Evolutionary conservation across 2,113 vertebrate species (phyloP), one percentile per base, ranked within the genome.

Genomic region (Notiomystis cincta): DNA sequence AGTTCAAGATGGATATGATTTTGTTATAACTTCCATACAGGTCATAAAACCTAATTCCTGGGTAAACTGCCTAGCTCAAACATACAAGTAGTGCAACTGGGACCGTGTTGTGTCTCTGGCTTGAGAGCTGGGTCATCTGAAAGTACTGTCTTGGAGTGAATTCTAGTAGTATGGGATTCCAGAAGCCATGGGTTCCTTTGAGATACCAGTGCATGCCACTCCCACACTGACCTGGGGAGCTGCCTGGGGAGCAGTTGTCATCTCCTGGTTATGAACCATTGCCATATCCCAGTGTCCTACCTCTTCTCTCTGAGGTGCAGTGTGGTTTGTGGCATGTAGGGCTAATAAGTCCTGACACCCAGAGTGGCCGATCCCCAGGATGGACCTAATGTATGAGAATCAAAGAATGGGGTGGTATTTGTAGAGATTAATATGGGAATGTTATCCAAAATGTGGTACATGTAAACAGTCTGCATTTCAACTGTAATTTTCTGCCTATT

Each of bases 301-400:
- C 40, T 83, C 33, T 42, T 64, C 40, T 71, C 47, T 78, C 57
- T 37, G 65, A 60, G 40, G 30, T 75, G 47, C 23, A 4, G 14
- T 0, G 3, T 1, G 2, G 19, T 42, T 28, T 65, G 37, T 53
- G 67, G 15, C 0, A 0, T 31, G 5, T 44, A 20, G n/a, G 48
- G 37, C 61, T 58, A 17, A 44, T 17, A 71, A 72, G 44, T n/a
- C 57, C 58, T 40, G 60, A 20, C 47, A 58, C 71, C 35, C 51
- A 51, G 40, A 54, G 27, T 25, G 88, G 54, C 51, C 1, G 2
- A 37, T 71, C 57, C 57, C n/a, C 40, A 13, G 40, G 53, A 28
- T 57, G 31, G 45, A 51, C 38, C 22, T 76, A 20, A 56, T 0
- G 2, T 67, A 16, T 42, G 37, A 61, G 50, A 89, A 54, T 5